Evolutionary conservation across 2,888 invertebrate species (phyloP).

Genomic region (Drosophila silvestris): DNA sequence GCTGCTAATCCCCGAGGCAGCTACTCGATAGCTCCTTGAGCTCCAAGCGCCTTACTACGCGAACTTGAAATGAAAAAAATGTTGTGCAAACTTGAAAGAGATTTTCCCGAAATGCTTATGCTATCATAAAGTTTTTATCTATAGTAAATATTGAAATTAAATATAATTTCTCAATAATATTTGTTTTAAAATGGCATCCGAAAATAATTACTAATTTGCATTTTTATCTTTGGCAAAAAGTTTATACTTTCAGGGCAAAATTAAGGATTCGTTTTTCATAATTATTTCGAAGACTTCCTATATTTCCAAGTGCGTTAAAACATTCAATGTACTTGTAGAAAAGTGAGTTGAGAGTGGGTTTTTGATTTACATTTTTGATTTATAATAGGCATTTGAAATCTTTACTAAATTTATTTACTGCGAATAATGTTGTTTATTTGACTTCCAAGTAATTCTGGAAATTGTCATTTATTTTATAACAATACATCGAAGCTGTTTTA

Average conservation of each 20-base stretch:
- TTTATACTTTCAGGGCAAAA: background rate
- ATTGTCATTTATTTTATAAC: constrained; percentile 7
- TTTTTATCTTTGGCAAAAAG: background rate
- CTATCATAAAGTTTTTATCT: background rate
- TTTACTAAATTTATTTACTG: background rate
- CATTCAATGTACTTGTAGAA: background rate
- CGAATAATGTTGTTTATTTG: background rate
- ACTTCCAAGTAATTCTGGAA: background rate
- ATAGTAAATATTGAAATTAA: background rate
- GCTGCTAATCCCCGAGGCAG: constrained; percentile 6
- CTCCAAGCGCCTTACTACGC: background rate
- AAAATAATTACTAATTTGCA: background rate
- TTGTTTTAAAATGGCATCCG: background rate
- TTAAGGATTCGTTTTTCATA: background rate
- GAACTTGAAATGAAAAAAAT: constrained; percentile 2
- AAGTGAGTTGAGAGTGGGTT: background rate
- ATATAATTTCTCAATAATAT: background rate
- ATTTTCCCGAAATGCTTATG: background rate
- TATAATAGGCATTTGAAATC: background rate
- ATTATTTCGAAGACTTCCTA: background rate
- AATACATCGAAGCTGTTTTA: constrained; percentile 2
- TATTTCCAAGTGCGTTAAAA: background rate
- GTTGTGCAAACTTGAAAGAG: background rate
- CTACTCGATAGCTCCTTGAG: constrained; percentile 5
- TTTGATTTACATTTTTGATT: background rate